A percentile compares a stretch with the other conserved stretches of the same genome.
These are phyloP conservation scores for Yponomeuta cagnagella DNA, from an alignment of 2,888 invertebrate species.

Conservation along the genomic window DNA sequence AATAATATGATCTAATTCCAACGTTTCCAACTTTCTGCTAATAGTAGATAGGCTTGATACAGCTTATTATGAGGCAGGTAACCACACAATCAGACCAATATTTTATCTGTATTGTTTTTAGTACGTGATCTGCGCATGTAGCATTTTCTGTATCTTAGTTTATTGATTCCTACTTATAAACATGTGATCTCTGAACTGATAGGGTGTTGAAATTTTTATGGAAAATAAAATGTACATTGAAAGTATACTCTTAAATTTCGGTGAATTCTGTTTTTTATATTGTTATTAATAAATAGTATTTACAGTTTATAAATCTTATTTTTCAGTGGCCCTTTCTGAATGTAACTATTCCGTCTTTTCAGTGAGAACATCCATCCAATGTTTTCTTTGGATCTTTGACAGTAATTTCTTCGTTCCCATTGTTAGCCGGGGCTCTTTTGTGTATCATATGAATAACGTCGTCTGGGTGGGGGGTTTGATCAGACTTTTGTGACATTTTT, in stretches of 20 bases:
- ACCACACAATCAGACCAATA: too few species aligned
- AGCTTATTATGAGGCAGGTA: too few species aligned
- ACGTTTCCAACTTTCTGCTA: too few species aligned
- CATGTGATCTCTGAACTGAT: background rate
- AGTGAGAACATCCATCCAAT: background rate
- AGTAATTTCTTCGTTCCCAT: conserved; percentile 47
- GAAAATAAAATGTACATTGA: background rate
- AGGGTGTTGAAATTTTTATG: conserved; percentile 4
- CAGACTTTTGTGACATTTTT: conserved; percentile 26
- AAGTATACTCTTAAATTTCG: background rate
- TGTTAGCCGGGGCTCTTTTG: conserved; percentile 41
- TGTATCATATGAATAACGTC: conserved; percentile 39
- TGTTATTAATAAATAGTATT: background rate
- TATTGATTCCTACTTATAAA: background rate
- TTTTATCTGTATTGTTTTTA: too few species aligned
- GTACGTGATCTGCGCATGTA: background rate
- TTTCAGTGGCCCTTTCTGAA: background rate
- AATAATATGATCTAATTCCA: background rate
- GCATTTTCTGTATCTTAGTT: background rate
- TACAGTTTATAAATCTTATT: background rate
- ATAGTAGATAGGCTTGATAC: too few species aligned
- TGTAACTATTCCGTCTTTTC: background rate
- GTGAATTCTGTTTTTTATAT: background rate
- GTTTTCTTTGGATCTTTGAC: conserved; percentile 23
- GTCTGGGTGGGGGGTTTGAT: conserved; percentile 35